Conservation (phyloP, 2,113 vertebrate species). For the Tachysurus fulvidraco region DNA sequence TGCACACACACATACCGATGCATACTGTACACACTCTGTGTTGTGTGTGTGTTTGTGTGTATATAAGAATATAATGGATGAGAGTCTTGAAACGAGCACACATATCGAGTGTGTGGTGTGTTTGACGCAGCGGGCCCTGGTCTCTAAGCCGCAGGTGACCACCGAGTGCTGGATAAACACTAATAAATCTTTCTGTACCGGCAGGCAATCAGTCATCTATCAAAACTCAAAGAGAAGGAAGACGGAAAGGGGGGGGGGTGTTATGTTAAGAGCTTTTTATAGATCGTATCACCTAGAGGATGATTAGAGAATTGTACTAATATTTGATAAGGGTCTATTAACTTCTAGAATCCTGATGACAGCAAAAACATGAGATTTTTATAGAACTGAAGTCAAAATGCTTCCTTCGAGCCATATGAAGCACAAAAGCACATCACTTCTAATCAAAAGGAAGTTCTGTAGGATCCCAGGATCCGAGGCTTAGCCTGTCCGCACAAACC, state of each 20-base stretch:
- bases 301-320: not conserved
- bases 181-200: conserved; percentile 63
- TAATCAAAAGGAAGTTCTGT: conserved; percentile 53
- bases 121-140: conserved; percentile 34
- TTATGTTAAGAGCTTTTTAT: conserved; percentile 31
- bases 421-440: not conserved
- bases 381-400: not conserved
- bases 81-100: conserved; percentile 20
- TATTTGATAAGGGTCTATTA: not conserved
- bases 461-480: conserved; percentile 43
- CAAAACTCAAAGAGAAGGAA: conserved; percentile 52
- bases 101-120: conserved; percentile 30
- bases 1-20: not conserved
- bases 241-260: conserved; percentile 40
- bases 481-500: conserved; percentile 40
- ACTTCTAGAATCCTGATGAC: not conserved
- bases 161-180: conserved; percentile 63
- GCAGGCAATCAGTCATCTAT: conserved; percentile 63
- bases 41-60: not conserved
- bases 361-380: not conserved
- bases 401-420: not conserved
- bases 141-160: conserved; percentile 63
- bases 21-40: not conserved
- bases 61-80: conserved; percentile 44
- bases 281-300: not conserved